These are phyloP conservation scores for Agriopis aurantiaria DNA, from an alignment of 2,888 invertebrate species.

Conservation along the genomic window DNA sequence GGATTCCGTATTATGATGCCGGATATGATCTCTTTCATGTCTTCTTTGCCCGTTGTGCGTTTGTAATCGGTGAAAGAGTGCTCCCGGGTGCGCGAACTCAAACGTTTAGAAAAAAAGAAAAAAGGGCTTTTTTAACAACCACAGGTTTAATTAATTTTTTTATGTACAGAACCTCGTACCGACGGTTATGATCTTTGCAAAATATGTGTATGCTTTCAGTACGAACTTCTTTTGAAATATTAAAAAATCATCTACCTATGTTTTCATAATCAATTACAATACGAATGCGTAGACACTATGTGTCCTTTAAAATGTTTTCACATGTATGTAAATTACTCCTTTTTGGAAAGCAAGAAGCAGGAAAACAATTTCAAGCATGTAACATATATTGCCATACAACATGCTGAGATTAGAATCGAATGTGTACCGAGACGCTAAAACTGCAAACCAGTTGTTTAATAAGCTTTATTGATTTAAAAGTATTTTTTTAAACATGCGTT, in stretches of 20 bases:
- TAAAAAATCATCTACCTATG: not conserved
- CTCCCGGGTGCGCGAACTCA: conserved; percentile 9
- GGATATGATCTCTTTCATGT: conserved; percentile 35
- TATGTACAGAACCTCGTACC: not conserved
- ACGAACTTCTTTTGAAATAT: not conserved
- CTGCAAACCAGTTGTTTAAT: no score
- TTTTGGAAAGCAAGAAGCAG: conserved; percentile 7
- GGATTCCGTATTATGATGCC: conserved; percentile 34
- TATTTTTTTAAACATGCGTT: no score
- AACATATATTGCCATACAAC: conserved; percentile 22
- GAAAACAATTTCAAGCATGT: conserved; percentile 4
- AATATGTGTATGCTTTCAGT: not conserved
- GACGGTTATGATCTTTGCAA: not conserved
- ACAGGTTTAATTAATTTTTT: conserved; percentile 8
- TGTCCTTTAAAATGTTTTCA: no score
- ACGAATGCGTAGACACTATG: no score
- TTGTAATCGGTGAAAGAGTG: conserved; percentile 16
- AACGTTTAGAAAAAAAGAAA: conserved; percentile 6
- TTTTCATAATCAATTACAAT: no score
- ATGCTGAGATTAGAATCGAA: conserved; percentile 22
- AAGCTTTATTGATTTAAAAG: no score
- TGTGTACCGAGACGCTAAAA: conserved; percentile 23
- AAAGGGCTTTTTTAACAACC: no score
- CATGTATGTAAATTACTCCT: no score
- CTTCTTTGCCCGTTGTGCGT: conserved; percentile 23